Conservation (phyloP, 2,888 invertebrate species). For the Brachypterus glaber region DNA sequence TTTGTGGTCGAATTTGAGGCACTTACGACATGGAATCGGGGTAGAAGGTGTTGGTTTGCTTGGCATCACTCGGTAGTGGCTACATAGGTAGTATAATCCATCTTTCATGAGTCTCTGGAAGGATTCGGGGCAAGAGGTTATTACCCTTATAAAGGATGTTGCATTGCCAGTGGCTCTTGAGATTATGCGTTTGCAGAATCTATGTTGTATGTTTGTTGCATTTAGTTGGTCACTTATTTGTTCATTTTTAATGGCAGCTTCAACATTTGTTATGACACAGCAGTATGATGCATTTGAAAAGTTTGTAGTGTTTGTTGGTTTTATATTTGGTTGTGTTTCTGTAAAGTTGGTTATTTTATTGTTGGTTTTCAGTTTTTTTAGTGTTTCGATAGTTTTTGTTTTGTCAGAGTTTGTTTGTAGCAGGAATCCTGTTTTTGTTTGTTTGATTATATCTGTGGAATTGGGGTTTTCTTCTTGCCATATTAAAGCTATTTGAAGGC, state of each 20-base stretch:
- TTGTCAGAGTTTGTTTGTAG: too few species aligned
- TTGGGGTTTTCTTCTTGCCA: too few species aligned
- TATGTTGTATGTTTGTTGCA: constrained; percentile 5
- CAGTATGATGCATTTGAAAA: too few species aligned
- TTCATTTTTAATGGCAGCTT: constrained; percentile 5
- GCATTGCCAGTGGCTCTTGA: constrained; percentile 5
- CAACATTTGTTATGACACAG: constrained; percentile 8
- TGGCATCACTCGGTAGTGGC: constrained; percentile 5
- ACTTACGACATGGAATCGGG: constrained; percentile 4
- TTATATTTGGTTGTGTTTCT: too few species aligned
- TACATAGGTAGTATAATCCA: constrained; percentile 7
- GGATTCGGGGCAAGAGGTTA: constrained; percentile 2
- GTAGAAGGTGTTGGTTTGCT: constrained; percentile 8
- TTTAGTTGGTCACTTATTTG: constrained; percentile 2
- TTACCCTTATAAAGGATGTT: constrained; percentile 7
- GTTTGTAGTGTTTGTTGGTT: too few species aligned
- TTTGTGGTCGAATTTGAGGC: constrained; percentile 6
- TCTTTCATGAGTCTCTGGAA: constrained; percentile 6
- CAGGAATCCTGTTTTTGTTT: too few species aligned
- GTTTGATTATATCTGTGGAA: too few species aligned
- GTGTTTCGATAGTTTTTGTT: too few species aligned
- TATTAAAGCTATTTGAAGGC: too few species aligned
- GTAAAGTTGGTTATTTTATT: too few species aligned
- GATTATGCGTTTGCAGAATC: constrained; percentile 9
- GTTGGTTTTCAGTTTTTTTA: too few species aligned